phyloP scores from a whole-genome alignment of 30 jellyfish, hydroid and myxozoan genomes.

The Turritopsis dohrnii region DNA sequence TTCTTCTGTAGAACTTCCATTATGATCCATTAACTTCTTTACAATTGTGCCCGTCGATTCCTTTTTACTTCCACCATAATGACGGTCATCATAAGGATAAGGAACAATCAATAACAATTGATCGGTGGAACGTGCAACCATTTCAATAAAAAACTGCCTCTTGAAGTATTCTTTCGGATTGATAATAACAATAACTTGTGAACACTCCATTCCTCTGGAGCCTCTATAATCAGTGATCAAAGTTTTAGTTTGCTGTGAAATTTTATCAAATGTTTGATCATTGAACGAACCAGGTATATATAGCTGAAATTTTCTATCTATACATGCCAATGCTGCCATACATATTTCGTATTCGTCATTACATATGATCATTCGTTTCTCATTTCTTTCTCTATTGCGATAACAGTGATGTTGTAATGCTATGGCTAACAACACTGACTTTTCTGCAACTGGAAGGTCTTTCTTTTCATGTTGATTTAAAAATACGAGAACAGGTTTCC shows the following conservation, averaged over 20 bases:
- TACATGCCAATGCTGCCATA: neutral
- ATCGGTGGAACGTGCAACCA: conserved; percentile 1
- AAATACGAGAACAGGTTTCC: neutral
- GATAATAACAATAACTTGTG: neutral
- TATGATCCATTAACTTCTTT: neutral
- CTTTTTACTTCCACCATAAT: neutral
- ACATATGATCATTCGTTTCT: neutral
- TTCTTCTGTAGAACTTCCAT: neutral
- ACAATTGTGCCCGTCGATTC: neutral
- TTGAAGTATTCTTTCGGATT: conserved; percentile 3
- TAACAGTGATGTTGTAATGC: neutral
- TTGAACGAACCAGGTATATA: neutral
- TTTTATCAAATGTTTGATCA: neutral
- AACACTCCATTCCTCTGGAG: neutral
- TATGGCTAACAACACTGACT: neutral
- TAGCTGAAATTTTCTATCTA: neutral
- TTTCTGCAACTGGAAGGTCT: neutral
- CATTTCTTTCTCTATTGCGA: neutral
- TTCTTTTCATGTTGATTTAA: neutral
- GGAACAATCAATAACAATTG: neutral
- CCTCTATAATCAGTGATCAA: neutral
- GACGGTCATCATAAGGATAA: neutral
- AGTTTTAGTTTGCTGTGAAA: neutral
- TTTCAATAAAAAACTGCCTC: conserved; percentile 10
- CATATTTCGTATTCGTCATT: neutral